A percentile compares a stretch with the other conserved stretches of the same genome.
phyloP scores from a whole-genome alignment of 2,797 vertebrate genomes.

The Discoglossus pictus region DNA sequence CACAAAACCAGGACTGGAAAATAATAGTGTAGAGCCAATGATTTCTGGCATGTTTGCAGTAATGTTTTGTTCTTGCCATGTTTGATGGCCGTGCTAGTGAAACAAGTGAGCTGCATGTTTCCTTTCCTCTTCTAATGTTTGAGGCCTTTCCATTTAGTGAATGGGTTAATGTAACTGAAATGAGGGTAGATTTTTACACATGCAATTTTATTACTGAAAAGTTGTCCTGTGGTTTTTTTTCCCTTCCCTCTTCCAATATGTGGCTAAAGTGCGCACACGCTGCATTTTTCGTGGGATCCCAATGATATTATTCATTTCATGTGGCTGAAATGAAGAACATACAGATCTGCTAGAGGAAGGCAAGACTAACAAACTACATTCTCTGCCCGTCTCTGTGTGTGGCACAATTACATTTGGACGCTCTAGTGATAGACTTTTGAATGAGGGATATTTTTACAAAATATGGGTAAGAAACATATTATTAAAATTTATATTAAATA shows the following conservation, averaged over 20 bases:
- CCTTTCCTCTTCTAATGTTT: constrained; percentile 10
- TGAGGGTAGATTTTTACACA: constrained; percentile 29
- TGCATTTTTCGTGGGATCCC: constrained; percentile 50
- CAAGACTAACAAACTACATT: constrained; percentile 45
- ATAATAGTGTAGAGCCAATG: background rate
- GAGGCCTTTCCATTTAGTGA: constrained; percentile 25
- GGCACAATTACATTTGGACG: constrained; percentile 26
- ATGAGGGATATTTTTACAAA: background rate
- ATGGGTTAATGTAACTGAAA: constrained; percentile 26
- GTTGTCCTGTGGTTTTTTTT: constrained; percentile 48
- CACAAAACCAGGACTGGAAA: background rate
- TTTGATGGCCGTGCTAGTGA: constrained; percentile 6
- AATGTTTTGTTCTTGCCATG: no score
- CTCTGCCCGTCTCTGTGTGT: constrained; percentile 35
- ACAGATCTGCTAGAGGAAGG: constrained; percentile 48
- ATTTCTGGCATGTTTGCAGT: no score
- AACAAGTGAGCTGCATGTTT: background rate
- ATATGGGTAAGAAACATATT: no score
- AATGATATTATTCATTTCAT: constrained; percentile 50
- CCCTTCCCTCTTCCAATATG: constrained; percentile 46
- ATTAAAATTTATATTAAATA: no score
- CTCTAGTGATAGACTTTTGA: background rate
- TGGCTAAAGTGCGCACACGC: constrained; percentile 47
- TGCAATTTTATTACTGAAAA: constrained; percentile 48
- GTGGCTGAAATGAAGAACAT: constrained; percentile 47